Base-by-base conservation (phyloP, 2,797 vertebrate genomes). In the Intellagama lesueurii region DNA sequence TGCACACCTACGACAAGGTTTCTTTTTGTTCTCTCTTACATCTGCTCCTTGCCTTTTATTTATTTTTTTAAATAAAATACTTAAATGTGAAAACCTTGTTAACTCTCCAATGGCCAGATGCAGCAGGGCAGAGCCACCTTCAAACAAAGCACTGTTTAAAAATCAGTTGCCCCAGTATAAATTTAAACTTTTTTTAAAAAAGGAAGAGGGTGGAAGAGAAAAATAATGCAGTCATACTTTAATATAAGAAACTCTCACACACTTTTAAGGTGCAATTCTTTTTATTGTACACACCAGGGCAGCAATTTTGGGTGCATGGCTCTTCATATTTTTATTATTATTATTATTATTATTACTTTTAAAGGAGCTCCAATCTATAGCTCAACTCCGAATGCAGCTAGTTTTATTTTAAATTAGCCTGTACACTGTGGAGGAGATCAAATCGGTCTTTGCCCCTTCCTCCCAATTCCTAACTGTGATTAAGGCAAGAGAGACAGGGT, bases 321-420 rank as follows among this genome's bases (percentile, higher is more conserved):
- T 92, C 26, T 93, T 88, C 40, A 40, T 40, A 40, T 40, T 40
- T 2, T 40, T 40, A 40, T 40, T 40, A 40, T 40, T 40, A 40
- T 40, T 40, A 40, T 40, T 40, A 40, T 40, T 94, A 56, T 92
- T 76, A 2, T 70, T 7, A 30, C n/a, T 70, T n/a, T 94, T 92
- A 92, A 89, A 40, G 80, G 77, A 90, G 88, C 87, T 85, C 81
- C 87, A 91, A 91, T 94, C 91, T 3, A 84, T 82, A 88, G 85
- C 86, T 92, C 88, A 91, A 95, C 3, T 93, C 91, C 76, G 56
- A 93, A 95, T 89, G 91, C 91, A 86, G 91, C 85, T 93, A 93
- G 89, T 95, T 94, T 93, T 56, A 91, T 86, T 91, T 89, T 94
- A 90, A 89, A 87, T 91, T 89, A 80, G 91, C 89, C 91, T 95